phyloP scores from a whole-genome alignment of 2,113 vertebrate species.

The Hippolais icterina region DNA sequence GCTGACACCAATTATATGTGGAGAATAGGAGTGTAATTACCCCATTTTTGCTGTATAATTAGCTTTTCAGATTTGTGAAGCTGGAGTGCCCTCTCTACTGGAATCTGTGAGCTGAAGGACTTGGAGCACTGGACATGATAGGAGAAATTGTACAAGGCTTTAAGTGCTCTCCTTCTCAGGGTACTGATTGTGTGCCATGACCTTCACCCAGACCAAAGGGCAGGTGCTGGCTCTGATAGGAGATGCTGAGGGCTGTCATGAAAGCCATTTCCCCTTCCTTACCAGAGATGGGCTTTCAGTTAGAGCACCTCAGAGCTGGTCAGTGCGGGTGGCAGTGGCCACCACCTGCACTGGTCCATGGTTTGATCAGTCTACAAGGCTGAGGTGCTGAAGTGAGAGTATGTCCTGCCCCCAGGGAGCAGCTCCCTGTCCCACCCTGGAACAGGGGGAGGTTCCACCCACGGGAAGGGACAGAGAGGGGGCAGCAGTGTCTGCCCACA shows the following conservation, averaged over 20 bases:
- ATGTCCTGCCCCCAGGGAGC: background rate
- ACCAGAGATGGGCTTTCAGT: background rate
- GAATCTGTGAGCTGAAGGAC: background rate
- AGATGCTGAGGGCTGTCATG: background rate
- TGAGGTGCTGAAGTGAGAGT: background rate
- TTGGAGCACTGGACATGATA: background rate
- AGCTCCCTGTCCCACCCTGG: rapidly evolving
- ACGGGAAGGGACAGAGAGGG: rapidly evolving
- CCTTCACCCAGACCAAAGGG: background rate
- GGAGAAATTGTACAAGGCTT: background rate
- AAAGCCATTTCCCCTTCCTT: background rate
- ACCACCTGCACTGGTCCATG: background rate
- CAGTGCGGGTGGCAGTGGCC: background rate
- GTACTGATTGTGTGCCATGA: background rate
- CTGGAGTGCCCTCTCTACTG: background rate
- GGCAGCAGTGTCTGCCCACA: rapidly evolving
- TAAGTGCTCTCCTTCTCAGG: background rate
- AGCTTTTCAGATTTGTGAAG: background rate
- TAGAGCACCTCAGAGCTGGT: background rate
- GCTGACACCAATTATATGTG: background rate
- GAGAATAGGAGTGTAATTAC: background rate
- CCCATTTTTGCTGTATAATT: background rate
- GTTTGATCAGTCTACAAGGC: background rate
- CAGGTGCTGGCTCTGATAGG: background rate
- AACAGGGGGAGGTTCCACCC: background rate